Percentiles rank a stretch among this genome's conserved stretches.
These are phyloP conservation scores for Phytoseiulus persimilis DNA, from an alignment of 2,888 invertebrate species.

Conservation along the genomic window DNA sequence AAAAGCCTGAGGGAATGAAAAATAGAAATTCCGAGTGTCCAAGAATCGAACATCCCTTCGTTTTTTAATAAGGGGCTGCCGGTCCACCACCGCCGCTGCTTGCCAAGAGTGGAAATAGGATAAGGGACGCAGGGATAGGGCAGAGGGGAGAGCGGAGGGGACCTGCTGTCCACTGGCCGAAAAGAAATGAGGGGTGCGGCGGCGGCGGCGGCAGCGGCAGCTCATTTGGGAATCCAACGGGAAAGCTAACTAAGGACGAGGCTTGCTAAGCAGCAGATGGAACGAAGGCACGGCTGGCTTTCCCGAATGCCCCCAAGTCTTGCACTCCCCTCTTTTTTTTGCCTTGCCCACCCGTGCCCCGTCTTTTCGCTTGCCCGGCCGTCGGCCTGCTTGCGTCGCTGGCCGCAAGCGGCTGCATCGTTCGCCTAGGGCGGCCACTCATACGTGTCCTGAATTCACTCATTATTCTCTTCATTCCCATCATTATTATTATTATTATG, in stretches of 20 bases:
- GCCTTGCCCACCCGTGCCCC: not conserved
- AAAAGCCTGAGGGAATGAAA: conserved; percentile 28
- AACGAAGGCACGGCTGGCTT: not conserved
- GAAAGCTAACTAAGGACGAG: not conserved
- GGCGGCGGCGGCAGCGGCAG: not conserved
- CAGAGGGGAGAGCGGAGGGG: not conserved
- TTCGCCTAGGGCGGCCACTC: not conserved
- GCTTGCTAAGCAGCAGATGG: not conserved
- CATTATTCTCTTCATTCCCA: conserved; percentile 33
- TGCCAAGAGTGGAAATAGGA: not conserved
- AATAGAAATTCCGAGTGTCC: conserved; percentile 37
- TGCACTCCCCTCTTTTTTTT: not conserved
- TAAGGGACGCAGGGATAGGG: not conserved
- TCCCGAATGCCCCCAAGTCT: not conserved
- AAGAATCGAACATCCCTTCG: conserved; percentile 5
- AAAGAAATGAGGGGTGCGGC: not conserved
- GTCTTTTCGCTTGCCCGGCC: not conserved
- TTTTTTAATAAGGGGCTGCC: not conserved
- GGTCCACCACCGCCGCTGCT: not conserved
- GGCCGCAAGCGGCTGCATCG: conserved; percentile 9
- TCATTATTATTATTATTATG: conserved; percentile 37
- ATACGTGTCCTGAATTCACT: conserved; percentile 39
- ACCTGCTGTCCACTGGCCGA: conserved; percentile 5
- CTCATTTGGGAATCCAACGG: conserved; percentile 5
- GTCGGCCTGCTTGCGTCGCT: not conserved